A percentile compares a stretch with the other conserved stretches of the same genome.
phyloP scores from a whole-genome alignment of 2,797 vertebrate genomes.

The Anguilla pacifica region DNA sequence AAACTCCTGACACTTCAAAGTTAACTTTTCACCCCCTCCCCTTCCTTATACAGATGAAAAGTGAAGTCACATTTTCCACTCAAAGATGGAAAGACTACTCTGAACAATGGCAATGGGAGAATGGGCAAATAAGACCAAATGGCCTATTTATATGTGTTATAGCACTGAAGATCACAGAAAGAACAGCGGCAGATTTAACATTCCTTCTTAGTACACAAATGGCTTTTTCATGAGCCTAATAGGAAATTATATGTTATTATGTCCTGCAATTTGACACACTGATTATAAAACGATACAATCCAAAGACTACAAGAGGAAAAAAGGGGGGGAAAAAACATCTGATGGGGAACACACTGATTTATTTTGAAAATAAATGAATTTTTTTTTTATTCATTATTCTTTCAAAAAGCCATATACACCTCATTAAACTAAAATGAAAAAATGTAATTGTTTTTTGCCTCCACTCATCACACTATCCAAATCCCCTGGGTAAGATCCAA shows the following conservation, averaged over 20 bases:
- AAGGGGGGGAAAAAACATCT: conserved; percentile 37
- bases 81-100: conserved; percentile 28
- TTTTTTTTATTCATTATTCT: conserved; percentile 58
- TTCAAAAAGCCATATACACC: conserved; percentile 58
- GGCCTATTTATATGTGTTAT: conserved; percentile 48
- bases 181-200: conserved; percentile 32
- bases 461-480: conserved; percentile 43
- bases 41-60: not conserved
- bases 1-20: conserved; percentile 10
- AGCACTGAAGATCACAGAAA: conserved; percentile 37
- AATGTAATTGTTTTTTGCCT: conserved; percentile 46
- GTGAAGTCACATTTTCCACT: conserved; percentile 27
- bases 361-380: conserved; percentile 54
- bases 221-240: conserved; percentile 56
- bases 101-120: conserved; percentile 39
- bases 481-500: conserved; percentile 44
- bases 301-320: conserved; percentile 34
- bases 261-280: conserved; percentile 48
- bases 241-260: conserved; percentile 58
- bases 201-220: conserved; percentile 44
- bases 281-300: conserved; percentile 54
- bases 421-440: conserved; percentile 58
- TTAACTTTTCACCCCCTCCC: not conserved
- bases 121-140: conserved; percentile 44
- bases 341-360: conserved; percentile 47